Conservation (phyloP, 2,888 invertebrate genomes). For the Cheilosia variabilis region DNA sequence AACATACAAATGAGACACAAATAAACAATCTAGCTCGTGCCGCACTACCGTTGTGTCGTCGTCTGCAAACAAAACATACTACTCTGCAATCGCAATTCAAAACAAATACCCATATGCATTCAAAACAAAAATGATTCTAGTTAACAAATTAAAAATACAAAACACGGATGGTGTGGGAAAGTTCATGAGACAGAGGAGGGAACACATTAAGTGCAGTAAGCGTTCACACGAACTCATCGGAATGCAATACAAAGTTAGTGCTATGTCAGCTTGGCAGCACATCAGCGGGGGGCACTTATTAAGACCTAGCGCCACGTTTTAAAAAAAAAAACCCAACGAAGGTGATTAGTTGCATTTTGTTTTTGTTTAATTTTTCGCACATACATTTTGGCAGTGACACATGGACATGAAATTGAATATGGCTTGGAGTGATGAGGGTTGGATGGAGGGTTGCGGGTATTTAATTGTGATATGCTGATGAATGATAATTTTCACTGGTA, state of each 20-base stretch:
- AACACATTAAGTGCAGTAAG: background rate
- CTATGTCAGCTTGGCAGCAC: background rate
- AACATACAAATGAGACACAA: background rate
- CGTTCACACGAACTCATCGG: slow-evolving; percentile 9
- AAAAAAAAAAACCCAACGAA: background rate
- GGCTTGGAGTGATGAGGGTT: background rate
- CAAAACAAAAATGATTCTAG: background rate
- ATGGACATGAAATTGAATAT: slow-evolving; percentile 5
- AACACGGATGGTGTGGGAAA: slow-evolving; percentile 22
- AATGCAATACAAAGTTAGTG: slow-evolving; percentile 18
- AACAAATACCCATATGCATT: slow-evolving; percentile 6
- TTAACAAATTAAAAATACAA: slow-evolving; percentile 11
- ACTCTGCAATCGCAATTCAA: slow-evolving; percentile 9
- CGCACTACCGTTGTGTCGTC: slow-evolving; percentile 4
- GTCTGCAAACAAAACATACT: slow-evolving; percentile 17
- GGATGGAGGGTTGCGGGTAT: too few relatives aligned
- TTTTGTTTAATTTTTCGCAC: background rate
- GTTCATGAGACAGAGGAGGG: background rate
- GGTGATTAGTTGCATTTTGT: slow-evolving; percentile 7
- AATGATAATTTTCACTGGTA: too few relatives aligned
- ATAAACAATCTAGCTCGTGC: slow-evolving; percentile 19
- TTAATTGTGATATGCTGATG: too few relatives aligned
- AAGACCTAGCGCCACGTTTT: slow-evolving; percentile 15
- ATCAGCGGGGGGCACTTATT: slow-evolving; percentile 17
- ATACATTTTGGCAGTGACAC: background rate